Evolutionary conservation across 2,797 vertebrate species (phyloP).

Genomic region (Arnoldichthys spilopterus): DNA sequence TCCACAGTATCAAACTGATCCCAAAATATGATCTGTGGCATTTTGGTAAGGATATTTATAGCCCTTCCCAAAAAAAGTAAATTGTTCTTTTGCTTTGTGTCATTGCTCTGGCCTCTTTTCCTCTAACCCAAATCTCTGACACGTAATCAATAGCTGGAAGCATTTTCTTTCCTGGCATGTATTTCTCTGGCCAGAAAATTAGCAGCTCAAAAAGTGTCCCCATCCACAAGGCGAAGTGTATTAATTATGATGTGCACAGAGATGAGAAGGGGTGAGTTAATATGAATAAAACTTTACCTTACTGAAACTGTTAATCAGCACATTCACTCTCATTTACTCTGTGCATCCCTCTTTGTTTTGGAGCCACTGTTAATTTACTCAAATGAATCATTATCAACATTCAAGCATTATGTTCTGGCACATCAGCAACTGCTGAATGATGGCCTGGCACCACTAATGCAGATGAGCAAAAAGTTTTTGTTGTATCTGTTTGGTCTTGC

Average conservation of each 20-base stretch:
- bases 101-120: slow-evolving; percentile 37
- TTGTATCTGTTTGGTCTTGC: not conserved
- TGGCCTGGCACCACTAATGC: not conserved
- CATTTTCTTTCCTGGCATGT: slow-evolving; percentile 30
- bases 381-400: slow-evolving; percentile 8
- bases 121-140: slow-evolving; percentile 47
- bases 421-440: not conserved
- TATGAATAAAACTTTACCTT: slow-evolving; percentile 12
- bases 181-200: slow-evolving; percentile 24
- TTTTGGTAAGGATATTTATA: slow-evolving; percentile 33
- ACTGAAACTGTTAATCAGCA: not conserved
- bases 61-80: slow-evolving; percentile 25
- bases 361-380: not conserved
- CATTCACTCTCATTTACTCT: not conserved
- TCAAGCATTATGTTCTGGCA: not conserved
- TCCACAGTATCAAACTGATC: not conserved
- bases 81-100: slow-evolving; percentile 44
- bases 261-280: not conserved
- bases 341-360: not conserved
- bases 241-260: slow-evolving; percentile 1
- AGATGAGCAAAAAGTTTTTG: not conserved
- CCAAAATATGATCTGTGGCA: slow-evolving; percentile 20
- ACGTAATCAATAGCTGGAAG: slow-evolving; percentile 44
- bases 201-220: slow-evolving; percentile 4
- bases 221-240: slow-evolving; percentile 12